Percentiles rank a stretch among this genome's conserved stretches.
Evolutionary conservation across 2,113 vertebrate genomes (phyloP).

Genomic region (Scartelaos histophorus): DNA sequence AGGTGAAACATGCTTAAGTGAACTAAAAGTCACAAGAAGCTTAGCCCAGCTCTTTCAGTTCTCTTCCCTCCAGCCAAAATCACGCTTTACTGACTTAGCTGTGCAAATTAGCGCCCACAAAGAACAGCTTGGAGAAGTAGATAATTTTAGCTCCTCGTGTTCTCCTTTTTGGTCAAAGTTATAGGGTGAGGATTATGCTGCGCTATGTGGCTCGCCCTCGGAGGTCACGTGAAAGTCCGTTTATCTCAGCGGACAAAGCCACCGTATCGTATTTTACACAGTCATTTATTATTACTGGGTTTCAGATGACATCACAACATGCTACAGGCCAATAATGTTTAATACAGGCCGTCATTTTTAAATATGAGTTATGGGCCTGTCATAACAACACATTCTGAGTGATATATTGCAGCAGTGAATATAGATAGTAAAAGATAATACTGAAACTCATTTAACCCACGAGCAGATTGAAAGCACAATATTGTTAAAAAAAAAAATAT

Average conservation of each 20-base stretch:
- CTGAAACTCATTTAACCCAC: no score
- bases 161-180: constrained; percentile 14
- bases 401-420: no score
- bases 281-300: neutral
- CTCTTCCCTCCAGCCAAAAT: neutral
- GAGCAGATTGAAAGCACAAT: no score
- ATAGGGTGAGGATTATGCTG: neutral
- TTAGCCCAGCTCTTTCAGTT: constrained; percentile 9
- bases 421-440: no score
- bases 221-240: constrained; percentile 4
- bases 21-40: constrained; percentile 25
- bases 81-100: constrained; percentile 10
- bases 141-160: neutral
- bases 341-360: no score
- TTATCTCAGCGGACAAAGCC: neutral
- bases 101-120: constrained; percentile 5
- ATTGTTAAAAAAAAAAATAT: no score
- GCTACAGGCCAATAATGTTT: no score
- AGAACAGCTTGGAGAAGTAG: constrained; percentile 13
- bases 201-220: neutral
- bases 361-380: no score
- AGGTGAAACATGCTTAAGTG: constrained; percentile 28
- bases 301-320: no score
- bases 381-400: no score
- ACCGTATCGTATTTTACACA: neutral